Evolutionary conservation across 2,888 invertebrate species (phyloP), one percentile per base, ranked within the genome.

Genomic region (Philopedon plagiatum): DNA sequence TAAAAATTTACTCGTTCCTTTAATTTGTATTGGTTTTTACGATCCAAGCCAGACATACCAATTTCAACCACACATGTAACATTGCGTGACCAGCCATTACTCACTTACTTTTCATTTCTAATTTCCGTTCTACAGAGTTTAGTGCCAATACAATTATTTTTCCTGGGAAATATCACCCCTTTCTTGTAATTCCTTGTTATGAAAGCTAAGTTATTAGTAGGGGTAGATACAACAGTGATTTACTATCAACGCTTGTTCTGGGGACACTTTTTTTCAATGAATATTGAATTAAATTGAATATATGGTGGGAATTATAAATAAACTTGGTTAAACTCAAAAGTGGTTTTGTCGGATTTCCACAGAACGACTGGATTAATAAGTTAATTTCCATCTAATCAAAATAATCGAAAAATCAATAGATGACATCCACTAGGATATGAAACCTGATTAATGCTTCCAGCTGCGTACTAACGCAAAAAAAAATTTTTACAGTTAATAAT

Each of bases 131-230:
- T 39, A 62, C 67, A 58, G 63, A 49, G 37, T 72, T 72, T 67
- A 72, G 67, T 72, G 67, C 62, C 72, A 67, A 66, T 66, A 58
- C 57, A 56, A 72, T 71, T 71, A 72, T 62, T 72, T 66, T 72
- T 51, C 72, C 57, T 34, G 61, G 67, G 46, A 67, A 67, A 49
- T 67, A 51, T 67, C 63, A 44, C 51, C 72, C 72, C 56, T 67
- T 72, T 63, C 63, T 56, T 60, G 60, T 68, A 68, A 51, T 37
- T 54, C 26, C 26, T 51, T 26, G 26, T 51, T 29, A 54, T n/a
- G n/a, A 54, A 54, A 54, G 51, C 29, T 29, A 54, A 11, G 51
- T 29, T 54, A 54, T 54, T 54, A 54, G 29, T 29, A 29, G 18
- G 51, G 51, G 51, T 18, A 18, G 51, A 29, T 54, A 29, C 29